Base-by-base conservation (phyloP, 2,888 invertebrate genomes). In the Bursaphelenchus okinawaensis region DNA sequence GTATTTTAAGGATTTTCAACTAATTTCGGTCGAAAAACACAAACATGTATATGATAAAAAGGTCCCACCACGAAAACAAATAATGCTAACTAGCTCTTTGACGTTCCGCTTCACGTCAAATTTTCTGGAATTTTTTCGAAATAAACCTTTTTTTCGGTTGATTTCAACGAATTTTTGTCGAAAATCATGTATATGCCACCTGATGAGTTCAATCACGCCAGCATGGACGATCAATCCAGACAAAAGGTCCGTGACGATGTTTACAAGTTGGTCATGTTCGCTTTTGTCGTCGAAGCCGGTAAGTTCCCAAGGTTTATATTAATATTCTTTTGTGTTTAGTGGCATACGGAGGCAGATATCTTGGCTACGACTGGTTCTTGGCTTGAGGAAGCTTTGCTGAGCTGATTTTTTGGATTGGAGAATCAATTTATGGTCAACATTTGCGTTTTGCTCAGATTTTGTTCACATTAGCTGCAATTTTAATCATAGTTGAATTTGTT, bases 241-340 rank as follows among this genome's bases (percentile, higher is more conserved):
- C 40, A 55, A 27, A 61, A 61, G 28, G 61, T 28, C n/a, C 23
- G 22, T 23, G 51, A 22, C 23, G 61, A 61, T 61, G 29, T 61
- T 28, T 28, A 61, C 31, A 65, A 62, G 19, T 66, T 65, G 55
- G 12, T 65, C 1, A 27, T 55, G 24, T 26, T 65, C 28, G 55
- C 26, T n/a, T 50, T 66, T 20, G 28, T 50, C 56, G 22, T 65
- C 29, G 65, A 65, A 62, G 28, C 54, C 29, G 28, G 65, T 65
- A 52, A 9, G 65, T 67, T 16, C 16, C 24, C 64, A 16, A 1
- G 16, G 50, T 22, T 65, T 19, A 16, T 61, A 28, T 6, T 62
- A 9, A n/a, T 12, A 57, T n/a, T 66, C 52, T 19, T 7, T 16
- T 16, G 19, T 20, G 28, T 63, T 63, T 23, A 65, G 65, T 27